phyloP scores from a whole-genome alignment of 2,113 vertebrate genomes.

The Atrichornis clamosus region DNA sequence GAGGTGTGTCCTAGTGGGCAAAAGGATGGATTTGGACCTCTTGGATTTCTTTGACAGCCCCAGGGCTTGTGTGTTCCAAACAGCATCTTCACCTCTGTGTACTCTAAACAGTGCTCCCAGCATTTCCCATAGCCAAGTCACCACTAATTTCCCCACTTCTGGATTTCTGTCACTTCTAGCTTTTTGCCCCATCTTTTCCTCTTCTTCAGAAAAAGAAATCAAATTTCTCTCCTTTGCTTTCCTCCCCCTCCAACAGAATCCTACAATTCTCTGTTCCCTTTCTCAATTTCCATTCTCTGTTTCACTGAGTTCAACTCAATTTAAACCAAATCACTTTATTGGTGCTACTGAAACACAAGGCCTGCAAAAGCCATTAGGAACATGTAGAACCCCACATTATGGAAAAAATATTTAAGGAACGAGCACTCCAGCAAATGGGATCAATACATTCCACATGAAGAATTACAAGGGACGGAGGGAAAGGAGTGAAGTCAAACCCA shows the following conservation, averaged over 20 bases:
- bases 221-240: background rate
- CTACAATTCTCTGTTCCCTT: background rate
- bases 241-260: background rate
- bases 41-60: background rate
- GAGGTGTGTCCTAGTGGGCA: too few species aligned
- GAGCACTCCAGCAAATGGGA: constrained; percentile 60
- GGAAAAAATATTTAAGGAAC: constrained; percentile 59
- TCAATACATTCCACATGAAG: constrained; percentile 49
- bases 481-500: background rate
- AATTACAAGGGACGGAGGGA: background rate
- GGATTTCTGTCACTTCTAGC: background rate
- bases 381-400: background rate
- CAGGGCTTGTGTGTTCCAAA: background rate
- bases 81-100: background rate
- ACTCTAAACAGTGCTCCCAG: too few species aligned
- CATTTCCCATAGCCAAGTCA: background rate
- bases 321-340: constrained; percentile 57
- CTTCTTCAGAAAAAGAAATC: background rate
- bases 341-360: constrained; percentile 24
- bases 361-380: constrained; percentile 35
- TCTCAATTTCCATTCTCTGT: constrained; percentile 2
- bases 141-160: background rate
- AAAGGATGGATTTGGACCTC: background rate
- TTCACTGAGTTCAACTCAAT: constrained; percentile 41
- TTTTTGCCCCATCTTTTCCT: background rate